Base-by-base conservation (phyloP, 1,140 invertebrate genomes). In the Onthophagus taurus region DNA sequence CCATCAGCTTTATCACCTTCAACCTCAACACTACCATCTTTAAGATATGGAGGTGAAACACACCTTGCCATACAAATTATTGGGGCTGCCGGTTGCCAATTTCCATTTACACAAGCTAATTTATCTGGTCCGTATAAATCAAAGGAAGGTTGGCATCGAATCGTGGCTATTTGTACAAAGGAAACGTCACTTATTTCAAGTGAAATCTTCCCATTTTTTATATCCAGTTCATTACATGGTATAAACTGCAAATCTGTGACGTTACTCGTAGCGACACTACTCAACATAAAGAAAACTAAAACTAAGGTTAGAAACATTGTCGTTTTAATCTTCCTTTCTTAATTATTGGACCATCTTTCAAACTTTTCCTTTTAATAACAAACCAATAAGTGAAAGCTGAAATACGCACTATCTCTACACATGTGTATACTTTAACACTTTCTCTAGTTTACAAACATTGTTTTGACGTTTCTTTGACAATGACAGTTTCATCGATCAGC, bases 31-130 rank as follows among this genome's bases (percentile, higher is more conserved):
- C 26, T 41, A n/a, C 51, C 57, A 44, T 59, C 51, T 29, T 48
- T 38, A 21, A 61, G 26, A 30, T 47, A 47, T 17, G 52, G 56
- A 16, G 59, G 59, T 18, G 51, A 41, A 34, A 31, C 20, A 46
- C 59, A 61, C 12, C 50, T 43, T 34, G 49, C 49, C 24, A 48
- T 42, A 42, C 59, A 61, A 17, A 43, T 36, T 16, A 54, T 53
- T 23, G 30, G 36, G 4, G 31, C 31, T n/a, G 33, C 31, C 13
- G 47, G 16, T 9, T 58, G 49, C 58, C 58, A 60, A 24, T 51
- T 34, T n/a, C 58, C 58, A 23, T 55, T 36, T 39, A 51, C 33
- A 33, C 58, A 60, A 8, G 45, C 34, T 24, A 60, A 41, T 23
- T 57, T 50, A 4, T 47, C 18, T 16, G 41, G 31, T 19, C 55